Evolutionary conservation across 2,113 vertebrate species (phyloP).

Genomic region (Hypomesus transpacificus): DNA sequence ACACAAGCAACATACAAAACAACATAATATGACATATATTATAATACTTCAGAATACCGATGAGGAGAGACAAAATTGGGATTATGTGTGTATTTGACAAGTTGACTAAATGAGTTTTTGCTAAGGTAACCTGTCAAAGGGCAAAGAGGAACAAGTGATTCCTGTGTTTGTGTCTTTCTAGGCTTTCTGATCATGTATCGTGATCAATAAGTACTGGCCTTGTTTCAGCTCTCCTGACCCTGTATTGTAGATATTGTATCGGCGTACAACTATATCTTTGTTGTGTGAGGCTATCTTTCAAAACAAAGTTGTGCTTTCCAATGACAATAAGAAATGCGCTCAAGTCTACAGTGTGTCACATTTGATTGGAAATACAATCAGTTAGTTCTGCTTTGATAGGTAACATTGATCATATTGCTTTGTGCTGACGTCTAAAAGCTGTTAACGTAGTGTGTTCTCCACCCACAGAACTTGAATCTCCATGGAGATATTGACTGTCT

Average conservation of each 20-base stretch:
- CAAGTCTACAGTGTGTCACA: background rate
- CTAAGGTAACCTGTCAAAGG: conserved; percentile 5
- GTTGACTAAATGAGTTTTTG: conserved; percentile 13
- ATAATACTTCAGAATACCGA: conserved; percentile 47
- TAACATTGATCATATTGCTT: background rate
- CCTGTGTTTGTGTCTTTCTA: too few relatives aligned
- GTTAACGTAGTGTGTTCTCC: background rate
- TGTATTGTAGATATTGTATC: too few relatives aligned
- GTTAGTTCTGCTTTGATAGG: background rate
- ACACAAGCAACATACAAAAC: conserved; percentile 64
- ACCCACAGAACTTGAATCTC: background rate
- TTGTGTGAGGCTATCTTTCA: too few relatives aligned
- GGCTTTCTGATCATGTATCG: too few relatives aligned
- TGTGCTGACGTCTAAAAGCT: background rate
- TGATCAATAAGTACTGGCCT: too few relatives aligned
- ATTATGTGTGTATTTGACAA: background rate
- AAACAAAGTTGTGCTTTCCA: background rate
- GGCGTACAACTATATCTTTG: too few relatives aligned
- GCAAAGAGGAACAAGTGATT: too few relatives aligned
- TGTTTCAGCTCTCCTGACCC: too few relatives aligned
- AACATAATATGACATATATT: conserved; percentile 54
- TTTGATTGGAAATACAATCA: background rate
- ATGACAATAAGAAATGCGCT: background rate
- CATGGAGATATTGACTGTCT: background rate
- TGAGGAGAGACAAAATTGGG: conserved; percentile 30